Base-by-base conservation (phyloP, 2,797 vertebrate genomes). In the Natrix natrix region DNA sequence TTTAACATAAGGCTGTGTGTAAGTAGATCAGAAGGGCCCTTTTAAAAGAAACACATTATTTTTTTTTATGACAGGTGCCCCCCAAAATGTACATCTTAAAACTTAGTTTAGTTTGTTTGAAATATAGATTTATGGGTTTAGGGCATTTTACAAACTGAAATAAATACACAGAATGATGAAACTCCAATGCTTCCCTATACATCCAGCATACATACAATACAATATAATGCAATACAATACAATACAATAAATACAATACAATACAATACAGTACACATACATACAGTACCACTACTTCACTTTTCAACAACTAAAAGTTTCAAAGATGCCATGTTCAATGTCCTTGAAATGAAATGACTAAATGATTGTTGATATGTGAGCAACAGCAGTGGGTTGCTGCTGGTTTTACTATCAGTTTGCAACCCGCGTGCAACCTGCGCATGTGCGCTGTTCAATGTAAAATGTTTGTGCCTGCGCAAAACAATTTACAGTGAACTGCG, bases 121-220 rank as follows among this genome's bases (percentile, higher is more conserved):
- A 95, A 93, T 66, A 54, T 43, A n/a, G 32, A 66, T 61, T 59
- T 48, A 66, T n/a, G 94, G 92, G 94, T 90, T 91, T 91, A 86
- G 87, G 93, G 13, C 37, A 93, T 89, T 93, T 95, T 91, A 93
- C 63, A 78, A 37, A 78, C 17, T 1, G 43, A 78, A 78, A 78
- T 83, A 83, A 83, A 83, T 22, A 78, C 37, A 17, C 1, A 61
- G 6, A 93, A 93, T 17, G 8, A 32, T 22, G 57, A 56, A 63
- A 2, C 37, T 90, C 63, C 28, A 48, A 24, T 59, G 48, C 5
- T 28, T 43, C 66, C 48, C 26, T 66, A n/a, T 69, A 14, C 28
- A 69, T n/a, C 63, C n/a, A 69, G n/a, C n/a, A 32, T 32, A 7
- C 13, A 69, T 28, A 28, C 61, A 61, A 37, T 37, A 37, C 32